Conservation (phyloP, 37 sponge, comb jelly and placozoan species). For the Hormiphora californensis region DNA sequence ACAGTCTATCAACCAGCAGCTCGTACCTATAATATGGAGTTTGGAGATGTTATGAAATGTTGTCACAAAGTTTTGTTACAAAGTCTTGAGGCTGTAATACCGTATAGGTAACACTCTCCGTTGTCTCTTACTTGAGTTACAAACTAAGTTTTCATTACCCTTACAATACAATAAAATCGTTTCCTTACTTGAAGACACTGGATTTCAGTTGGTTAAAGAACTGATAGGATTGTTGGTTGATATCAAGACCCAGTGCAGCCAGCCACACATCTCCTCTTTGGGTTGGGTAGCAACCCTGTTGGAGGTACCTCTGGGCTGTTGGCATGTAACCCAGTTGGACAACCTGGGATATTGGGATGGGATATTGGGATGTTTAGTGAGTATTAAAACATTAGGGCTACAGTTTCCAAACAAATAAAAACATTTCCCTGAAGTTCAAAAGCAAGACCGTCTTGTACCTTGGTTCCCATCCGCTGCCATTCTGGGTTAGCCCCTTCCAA, state of each 20-base stretch:
- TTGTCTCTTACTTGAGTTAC: too few relatives aligned
- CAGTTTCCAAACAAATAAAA: too few relatives aligned
- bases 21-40: constrained; percentile 17
- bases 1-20: constrained; percentile 20
- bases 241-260: background rate
- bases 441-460: background rate
- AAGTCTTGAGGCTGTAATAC: too few relatives aligned
- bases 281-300: constrained; percentile 50
- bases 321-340: constrained; percentile 52
- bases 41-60: too few relatives aligned
- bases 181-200: constrained; percentile 46
- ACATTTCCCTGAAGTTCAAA: too few relatives aligned
- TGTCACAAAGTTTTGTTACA: too few relatives aligned
- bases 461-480: constrained; percentile 26
- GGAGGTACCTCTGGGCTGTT: constrained; percentile 35
- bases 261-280: constrained; percentile 37
- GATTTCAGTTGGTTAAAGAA: constrained; percentile 15
- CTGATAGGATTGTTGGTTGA: background rate
- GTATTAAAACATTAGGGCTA: too few relatives aligned
- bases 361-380: too few relatives aligned
- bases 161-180: too few relatives aligned
- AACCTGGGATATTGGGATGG: background rate
- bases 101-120: too few relatives aligned
- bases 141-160: too few relatives aligned
- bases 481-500: constrained; percentile 24